phyloP scores from a whole-genome alignment of 2,113 vertebrate species.

The Mobula hypostoma region DNA sequence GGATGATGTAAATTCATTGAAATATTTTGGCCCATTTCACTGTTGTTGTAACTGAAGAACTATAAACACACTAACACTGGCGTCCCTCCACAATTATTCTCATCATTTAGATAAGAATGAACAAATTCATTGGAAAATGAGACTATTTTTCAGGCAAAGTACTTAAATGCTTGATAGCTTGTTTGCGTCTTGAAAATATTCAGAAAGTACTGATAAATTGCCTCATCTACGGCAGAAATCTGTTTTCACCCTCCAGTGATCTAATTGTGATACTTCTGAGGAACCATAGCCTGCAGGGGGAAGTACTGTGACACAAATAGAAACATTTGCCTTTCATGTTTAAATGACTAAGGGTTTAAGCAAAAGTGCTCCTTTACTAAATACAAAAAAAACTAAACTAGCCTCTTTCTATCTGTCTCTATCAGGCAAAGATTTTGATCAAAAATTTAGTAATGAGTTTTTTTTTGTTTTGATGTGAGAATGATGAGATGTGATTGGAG shows the following conservation, averaged over 20 bases:
- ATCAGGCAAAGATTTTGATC: slow-evolving; percentile 4
- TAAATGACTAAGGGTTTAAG: neutral
- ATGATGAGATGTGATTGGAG: neutral
- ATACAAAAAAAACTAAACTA: neutral
- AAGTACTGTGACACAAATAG: neutral
- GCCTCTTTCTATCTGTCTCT: neutral
- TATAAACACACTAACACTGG: neutral
- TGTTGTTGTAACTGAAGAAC: neutral
- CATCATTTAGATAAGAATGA: neutral
- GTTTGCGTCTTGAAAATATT: neutral
- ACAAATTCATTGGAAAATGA: neutral
- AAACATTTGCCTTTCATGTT: neutral
- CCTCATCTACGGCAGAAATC: too few relatives aligned
- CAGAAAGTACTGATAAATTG: neutral
- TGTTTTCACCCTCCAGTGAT: neutral
- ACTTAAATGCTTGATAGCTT: neutral
- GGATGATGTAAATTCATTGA: slow-evolving; percentile 7
- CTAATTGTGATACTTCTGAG: neutral
- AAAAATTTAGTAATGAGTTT: neutral
- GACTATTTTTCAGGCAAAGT: neutral
- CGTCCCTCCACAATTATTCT: neutral
- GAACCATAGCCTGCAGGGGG: slow-evolving; percentile 4
- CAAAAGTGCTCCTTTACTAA: neutral
- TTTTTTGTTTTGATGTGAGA: neutral
- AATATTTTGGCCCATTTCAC: neutral